Evolutionary conservation across 2,113 vertebrate genomes (phyloP).

Genomic region (Psilopsiagon aurifrons): DNA sequence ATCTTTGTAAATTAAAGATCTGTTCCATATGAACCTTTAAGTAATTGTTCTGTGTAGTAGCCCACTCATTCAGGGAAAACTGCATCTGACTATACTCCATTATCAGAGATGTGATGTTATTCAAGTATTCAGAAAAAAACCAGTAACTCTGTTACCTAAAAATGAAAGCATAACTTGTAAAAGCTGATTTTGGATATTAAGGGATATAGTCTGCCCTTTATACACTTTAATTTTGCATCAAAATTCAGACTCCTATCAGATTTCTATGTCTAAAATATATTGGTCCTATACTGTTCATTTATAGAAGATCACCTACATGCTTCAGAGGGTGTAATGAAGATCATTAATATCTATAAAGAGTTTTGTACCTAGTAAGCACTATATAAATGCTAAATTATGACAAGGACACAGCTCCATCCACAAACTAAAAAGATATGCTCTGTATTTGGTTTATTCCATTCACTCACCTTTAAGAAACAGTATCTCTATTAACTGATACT

Average conservation of each 20-base stretch:
- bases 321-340: background rate
- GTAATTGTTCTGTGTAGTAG: background rate
- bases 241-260: background rate
- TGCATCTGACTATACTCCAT: background rate
- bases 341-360: background rate
- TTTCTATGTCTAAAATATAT: background rate
- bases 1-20: background rate
- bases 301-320: background rate
- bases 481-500: background rate
- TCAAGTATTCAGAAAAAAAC: background rate
- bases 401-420: background rate
- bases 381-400: background rate
- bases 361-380: background rate
- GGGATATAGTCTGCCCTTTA: background rate
- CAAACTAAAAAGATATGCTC: background rate
- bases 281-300: background rate
- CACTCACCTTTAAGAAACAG: background rate
- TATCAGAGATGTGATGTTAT: background rate
- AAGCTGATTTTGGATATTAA: background rate
- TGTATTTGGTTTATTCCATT: background rate
- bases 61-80: background rate
- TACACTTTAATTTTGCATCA: background rate
- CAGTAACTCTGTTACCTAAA: background rate
- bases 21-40: background rate
- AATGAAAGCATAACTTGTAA: background rate